Base-by-base conservation (phyloP, 2,797 vertebrate species). In the Girardinus metallicus region DNA sequence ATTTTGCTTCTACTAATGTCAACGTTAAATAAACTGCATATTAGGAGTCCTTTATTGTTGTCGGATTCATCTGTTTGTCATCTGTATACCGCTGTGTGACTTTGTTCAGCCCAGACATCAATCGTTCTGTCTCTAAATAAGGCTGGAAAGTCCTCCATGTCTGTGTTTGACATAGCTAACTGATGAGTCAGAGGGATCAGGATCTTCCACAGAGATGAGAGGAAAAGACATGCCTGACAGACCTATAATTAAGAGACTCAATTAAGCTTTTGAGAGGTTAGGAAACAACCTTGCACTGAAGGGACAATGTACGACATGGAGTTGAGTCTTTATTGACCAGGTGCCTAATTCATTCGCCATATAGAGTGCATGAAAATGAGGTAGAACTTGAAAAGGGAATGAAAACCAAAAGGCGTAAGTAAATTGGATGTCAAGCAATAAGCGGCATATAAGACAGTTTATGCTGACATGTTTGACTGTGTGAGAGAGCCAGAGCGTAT, bases 231-330 rank as follows among this genome's bases (percentile, higher is more conserved):
- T 73, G 29, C 75, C 83, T 95, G 95, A 95, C 94, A 95, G 93
- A 89, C 86, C 95, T 96, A 94, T 96, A 95, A 96, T 96, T 96
- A 96, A 93, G 88, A 93, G 95, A 94, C 93, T 95, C 92, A 94
- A 96, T 96, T 95, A 96, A 94, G 94, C 94, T 94, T 93, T 93
- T 91, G 87, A 94, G 91, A 93, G 92, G 89, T 93, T 92, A 85
- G 89, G 91, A 93, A 94, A 93, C 76, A 79, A 88, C 83, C 86
- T 89, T 84, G 87, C 83, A 83, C 87, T 83, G 76, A 77, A 34
- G 80, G 85, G 86, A 86, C 79, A 85, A 80, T 83, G 79, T 60
- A 81, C 70, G 81, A 88, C 73, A 82, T 75, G 13, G 76, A 82
- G 66, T 78, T 82, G 73, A 36, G 18, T 78, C 76, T 78, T 74